Conservation (phyloP, 2,888 invertebrate genomes). For the Eumerus sabulonum region DNA sequence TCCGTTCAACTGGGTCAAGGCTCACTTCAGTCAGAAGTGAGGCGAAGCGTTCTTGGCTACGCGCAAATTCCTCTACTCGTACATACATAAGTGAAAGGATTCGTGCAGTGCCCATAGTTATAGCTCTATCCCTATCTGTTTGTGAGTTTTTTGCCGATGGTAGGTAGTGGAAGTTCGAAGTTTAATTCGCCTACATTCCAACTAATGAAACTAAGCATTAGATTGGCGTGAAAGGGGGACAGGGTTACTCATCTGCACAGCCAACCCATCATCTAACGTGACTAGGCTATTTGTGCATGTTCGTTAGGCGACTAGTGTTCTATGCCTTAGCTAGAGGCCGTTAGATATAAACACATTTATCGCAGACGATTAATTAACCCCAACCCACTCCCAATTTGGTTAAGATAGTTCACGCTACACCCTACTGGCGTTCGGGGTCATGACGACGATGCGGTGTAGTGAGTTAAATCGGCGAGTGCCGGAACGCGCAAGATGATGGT, state of each 20-base stretch:
- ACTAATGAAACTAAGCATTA: constrained; percentile 40
- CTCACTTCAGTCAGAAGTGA: constrained; percentile 47
- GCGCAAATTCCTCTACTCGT: constrained; percentile 32
- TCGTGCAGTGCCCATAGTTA: neutral
- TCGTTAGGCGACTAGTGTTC: constrained; percentile 12
- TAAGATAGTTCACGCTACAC: constrained; percentile 28
- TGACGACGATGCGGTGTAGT: no score
- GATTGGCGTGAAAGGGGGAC: constrained; percentile 20
- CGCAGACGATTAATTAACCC: constrained; percentile 65
- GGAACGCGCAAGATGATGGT: no score
- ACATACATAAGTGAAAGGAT: constrained; percentile 33
- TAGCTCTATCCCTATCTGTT: no score
- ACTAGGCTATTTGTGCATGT: constrained; percentile 2
- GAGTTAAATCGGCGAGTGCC: no score
- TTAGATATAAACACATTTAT: constrained; percentile 63
- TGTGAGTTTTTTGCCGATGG: no score
- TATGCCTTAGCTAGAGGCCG: constrained; percentile 36
- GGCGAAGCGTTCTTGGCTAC: constrained; percentile 47
- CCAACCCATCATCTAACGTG: neutral
- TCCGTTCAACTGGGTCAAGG: constrained; percentile 60
- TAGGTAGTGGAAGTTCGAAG: constrained; percentile 24
- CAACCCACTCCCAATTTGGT: constrained; percentile 3
- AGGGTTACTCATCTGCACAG: neutral
- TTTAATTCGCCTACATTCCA: constrained; percentile 12
- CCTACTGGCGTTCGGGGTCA: no score